These are phyloP conservation scores for Tromatobia lineatoria DNA, from an alignment of 2,888 invertebrate genomes.

Conservation along the genomic window DNA sequence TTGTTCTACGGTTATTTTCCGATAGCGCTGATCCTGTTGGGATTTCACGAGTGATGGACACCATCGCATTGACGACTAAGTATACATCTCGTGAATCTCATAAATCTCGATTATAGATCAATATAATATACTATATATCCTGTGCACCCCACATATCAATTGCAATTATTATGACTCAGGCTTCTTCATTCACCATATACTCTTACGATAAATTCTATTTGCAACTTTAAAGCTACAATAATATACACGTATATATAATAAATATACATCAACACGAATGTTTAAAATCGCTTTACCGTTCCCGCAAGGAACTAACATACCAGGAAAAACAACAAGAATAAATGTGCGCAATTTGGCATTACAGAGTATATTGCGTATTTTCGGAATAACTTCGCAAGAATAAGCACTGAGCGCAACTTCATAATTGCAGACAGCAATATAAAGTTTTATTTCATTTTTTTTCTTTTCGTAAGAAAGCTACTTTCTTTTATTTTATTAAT, in stretches of 20 bases:
- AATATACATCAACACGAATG: constrained; percentile 55
- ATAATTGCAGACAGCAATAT: neutral
- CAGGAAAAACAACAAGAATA: constrained; percentile 58
- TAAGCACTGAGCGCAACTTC: constrained; percentile 20
- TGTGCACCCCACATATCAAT: constrained; percentile 27
- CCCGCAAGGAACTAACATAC: constrained; percentile 51
- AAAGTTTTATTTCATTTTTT: no score
- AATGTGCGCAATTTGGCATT: constrained; percentile 65
- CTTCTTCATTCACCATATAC: constrained; percentile 30
- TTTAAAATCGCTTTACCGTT: constrained; percentile 40
- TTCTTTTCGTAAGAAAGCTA: constrained; percentile 23
- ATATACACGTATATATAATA: constrained; percentile 41
- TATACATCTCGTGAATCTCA: no score
- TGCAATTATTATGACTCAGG: constrained; percentile 8
- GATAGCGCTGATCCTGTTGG: no score
- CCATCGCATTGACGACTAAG: neutral
- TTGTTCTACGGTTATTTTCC: no score
- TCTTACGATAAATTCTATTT: constrained; percentile 41
- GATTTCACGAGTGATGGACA: neutral
- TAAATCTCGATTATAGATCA: constrained; percentile 35
- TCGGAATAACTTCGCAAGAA: constrained; percentile 12
- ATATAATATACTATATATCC: constrained; percentile 34
- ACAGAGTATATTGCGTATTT: constrained; percentile 40
- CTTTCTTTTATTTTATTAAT: constrained; percentile 19
- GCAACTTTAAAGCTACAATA: constrained; percentile 61